Evolutionary conservation across 37 sponge, comb jelly and placozoan species (phyloP), one percentile per base, ranked within the genome.

Genomic region (Tethya wilhelma): DNA sequence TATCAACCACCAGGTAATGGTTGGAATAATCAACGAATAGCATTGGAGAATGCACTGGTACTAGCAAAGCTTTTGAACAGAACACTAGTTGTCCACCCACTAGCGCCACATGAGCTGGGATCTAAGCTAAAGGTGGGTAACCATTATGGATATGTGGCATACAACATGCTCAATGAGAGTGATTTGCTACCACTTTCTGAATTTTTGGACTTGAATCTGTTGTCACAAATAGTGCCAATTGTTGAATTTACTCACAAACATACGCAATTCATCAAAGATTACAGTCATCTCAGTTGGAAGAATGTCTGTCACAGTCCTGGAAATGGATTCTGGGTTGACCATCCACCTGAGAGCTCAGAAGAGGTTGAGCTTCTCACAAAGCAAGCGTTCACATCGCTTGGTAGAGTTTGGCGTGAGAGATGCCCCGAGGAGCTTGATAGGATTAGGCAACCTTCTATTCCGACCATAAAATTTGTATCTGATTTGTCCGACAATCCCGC

Each of bases 1-100:
- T 92, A 85, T 67, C 93, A 92, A 65, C 88, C 92, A n/a, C 87
- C 92, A 17, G 95, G 95, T 0, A 94, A 94, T 56, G 95, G 95
- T 0, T 94, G 95, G 95, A 94, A 94, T 79, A 94, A 94, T 67
- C 95, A 94, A 79, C 38, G 95, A 39, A 74, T 87, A 29, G 95
- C 89, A 31, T 59, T 94, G 34, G 95, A 94, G 66, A 84, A 81
- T 56, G 95, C 95, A 31, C 58, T 90, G 3, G 85, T 90, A 20
- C 38, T 94, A 19, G 77, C 95, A 1, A 80, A 75, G 34, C 74
- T 94, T 23, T 83, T 94, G 30, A 90, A 94, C 75, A 68, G 95
- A 22, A 94, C 95, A 4, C 86, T 94, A 17, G 33, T 94, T 23
- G 89, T 90, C 32, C 95, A 90, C 55, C 95, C 95, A 8, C 78